phyloP scores from a whole-genome alignment of 1,140 invertebrate species.

The Eurosta solidaginis region DNA sequence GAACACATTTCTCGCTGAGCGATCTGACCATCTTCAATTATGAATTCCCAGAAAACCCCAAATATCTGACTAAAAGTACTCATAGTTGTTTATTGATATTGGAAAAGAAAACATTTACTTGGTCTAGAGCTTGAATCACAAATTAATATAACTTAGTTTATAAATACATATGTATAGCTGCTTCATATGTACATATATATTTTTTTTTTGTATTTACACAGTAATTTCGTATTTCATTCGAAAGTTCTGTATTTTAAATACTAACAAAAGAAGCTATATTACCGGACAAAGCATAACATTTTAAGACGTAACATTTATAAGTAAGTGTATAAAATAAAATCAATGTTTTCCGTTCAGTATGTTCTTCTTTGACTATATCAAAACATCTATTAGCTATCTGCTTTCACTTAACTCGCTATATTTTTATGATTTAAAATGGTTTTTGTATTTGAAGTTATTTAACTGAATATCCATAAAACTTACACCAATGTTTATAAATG shows the following conservation, averaged over 20 bases:
- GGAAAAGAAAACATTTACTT: background rate
- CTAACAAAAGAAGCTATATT: background rate
- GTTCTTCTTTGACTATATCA: background rate
- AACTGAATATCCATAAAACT: background rate
- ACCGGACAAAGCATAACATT: background rate
- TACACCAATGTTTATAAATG: conserved; percentile 8
- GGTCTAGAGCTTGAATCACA: conserved; percentile 13
- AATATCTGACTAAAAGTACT: conserved; percentile 24
- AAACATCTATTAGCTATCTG: background rate
- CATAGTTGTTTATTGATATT: conserved; percentile 9
- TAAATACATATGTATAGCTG: background rate
- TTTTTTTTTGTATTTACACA: background rate
- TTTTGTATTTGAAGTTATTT: background rate
- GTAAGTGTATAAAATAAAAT: background rate
- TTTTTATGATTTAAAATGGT: background rate
- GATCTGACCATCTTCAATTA: background rate
- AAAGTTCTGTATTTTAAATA: conserved; percentile 3
- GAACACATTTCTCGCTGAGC: background rate
- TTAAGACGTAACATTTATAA: background rate
- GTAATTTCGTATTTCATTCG: background rate
- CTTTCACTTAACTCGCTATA: background rate
- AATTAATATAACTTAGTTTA: conserved; percentile 1
- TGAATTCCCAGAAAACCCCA: background rate
- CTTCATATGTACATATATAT: background rate
- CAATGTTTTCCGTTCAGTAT: background rate